Percentiles rank a stretch among this genome's conserved stretches.
Conservation (phyloP, 53 echinoderm and acorn worm genomes). For the Echinarachnius parma region DNA sequence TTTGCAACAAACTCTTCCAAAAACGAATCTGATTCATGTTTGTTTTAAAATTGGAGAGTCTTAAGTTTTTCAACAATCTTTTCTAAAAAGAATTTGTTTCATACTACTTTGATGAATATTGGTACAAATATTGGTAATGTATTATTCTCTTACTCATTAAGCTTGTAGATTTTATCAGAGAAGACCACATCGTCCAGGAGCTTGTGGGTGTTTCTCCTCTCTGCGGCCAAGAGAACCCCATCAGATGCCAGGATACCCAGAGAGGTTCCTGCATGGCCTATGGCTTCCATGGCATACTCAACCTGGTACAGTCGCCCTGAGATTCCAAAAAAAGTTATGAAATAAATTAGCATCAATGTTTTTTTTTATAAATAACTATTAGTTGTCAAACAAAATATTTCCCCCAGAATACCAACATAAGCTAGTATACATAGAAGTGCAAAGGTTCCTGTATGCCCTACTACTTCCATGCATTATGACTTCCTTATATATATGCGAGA, state of each 20-base stretch:
- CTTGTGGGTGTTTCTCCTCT: conserved; percentile 97
- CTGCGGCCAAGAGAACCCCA: conserved; percentile 92
- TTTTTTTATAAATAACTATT: neutral
- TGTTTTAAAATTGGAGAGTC: too few relatives aligned
- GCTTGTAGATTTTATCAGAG: conserved; percentile 99
- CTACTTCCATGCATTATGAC: too few relatives aligned
- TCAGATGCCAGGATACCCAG: conserved; percentile 93
- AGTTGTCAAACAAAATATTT: neutral
- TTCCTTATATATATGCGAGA: too few relatives aligned
- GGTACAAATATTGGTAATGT: too few relatives aligned
- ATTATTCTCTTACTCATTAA: conserved; percentile 83
- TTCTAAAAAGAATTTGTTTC: too few relatives aligned
- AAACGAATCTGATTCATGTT: too few relatives aligned
- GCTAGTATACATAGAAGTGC: too few relatives aligned
- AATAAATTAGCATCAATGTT: neutral
- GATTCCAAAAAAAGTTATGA: neutral
- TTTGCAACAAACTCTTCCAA: too few relatives aligned
- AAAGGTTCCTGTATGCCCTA: too few relatives aligned
- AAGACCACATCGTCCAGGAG: conserved; percentile 97
- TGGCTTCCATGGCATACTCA: conserved; percentile 99
- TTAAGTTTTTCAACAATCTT: too few relatives aligned
- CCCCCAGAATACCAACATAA: too few relatives aligned
- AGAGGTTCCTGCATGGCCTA: conserved; percentile 97
- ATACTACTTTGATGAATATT: too few relatives aligned
- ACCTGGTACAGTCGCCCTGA: conserved; percentile 98